These are phyloP conservation scores for Pinctada fucata DNA, from an alignment of 2,888 invertebrate genomes.

Conservation along the genomic window DNA sequence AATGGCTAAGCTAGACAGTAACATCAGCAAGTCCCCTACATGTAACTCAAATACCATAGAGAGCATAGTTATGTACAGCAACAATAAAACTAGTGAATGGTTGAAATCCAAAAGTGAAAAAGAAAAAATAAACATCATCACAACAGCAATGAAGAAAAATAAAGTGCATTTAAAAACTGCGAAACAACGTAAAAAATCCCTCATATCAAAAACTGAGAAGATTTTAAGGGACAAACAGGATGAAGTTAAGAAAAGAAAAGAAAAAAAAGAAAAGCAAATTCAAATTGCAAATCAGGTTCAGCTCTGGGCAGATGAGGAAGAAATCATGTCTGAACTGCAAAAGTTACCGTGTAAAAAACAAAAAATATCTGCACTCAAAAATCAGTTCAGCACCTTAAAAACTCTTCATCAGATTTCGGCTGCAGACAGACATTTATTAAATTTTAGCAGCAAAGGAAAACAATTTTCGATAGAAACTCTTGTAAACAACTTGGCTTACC, in stretches of 20 bases:
- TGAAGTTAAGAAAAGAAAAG: background rate
- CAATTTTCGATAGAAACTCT: background rate
- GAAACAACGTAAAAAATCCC: background rate
- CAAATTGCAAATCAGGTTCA: background rate
- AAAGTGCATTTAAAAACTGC: background rate
- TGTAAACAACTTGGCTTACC: background rate
- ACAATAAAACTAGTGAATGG: background rate
- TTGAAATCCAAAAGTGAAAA: background rate
- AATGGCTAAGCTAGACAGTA: conserved; percentile 9
- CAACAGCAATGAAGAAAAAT: background rate
- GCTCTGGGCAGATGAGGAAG: background rate
- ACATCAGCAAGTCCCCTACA: conserved; percentile 1
- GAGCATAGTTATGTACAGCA: background rate
- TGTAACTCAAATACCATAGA: background rate
- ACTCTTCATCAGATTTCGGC: background rate
- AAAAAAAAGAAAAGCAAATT: background rate
- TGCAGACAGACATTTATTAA: background rate
- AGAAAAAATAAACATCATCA: background rate
- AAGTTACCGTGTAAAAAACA: background rate
- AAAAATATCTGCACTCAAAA: background rate
- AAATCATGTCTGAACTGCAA: background rate
- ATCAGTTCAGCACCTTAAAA: background rate
- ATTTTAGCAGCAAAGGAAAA: conserved; percentile 6
- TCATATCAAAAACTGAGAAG: background rate
- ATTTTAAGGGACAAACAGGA: background rate